Evolutionary conservation across 1,140 invertebrate species (phyloP).

Genomic region (Geopemphigus sp.): DNA sequence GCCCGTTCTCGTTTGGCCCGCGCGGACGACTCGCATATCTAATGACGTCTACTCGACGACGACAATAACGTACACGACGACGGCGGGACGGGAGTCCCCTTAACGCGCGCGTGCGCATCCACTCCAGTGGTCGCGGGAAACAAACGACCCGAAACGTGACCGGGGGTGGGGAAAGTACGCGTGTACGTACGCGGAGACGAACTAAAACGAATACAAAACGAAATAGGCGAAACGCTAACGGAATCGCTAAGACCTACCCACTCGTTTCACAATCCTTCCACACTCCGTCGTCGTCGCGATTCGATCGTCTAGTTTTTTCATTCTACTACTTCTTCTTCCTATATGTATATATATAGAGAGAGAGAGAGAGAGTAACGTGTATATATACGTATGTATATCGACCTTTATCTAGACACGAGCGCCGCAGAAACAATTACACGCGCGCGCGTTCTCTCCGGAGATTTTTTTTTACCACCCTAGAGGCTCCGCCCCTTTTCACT

Average conservation of each 20-base stretch:
- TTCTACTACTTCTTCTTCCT: not conserved
- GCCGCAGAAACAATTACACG: conserved; percentile 27
- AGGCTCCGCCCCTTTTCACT: no score
- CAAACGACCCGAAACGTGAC: conserved; percentile 5
- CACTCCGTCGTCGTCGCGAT: no score
- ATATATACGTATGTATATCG: not conserved
- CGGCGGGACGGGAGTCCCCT: not conserved
- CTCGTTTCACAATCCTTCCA: no score
- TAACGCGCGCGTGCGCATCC: not conserved
- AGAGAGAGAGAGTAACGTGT: no score
- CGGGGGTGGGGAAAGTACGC: not conserved
- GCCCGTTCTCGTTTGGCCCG: not conserved
- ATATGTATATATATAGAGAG: no score
- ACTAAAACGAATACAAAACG: not conserved
- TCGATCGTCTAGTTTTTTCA: not conserved
- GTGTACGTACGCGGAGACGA: not conserved
- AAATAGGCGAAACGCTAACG: conserved; percentile 32
- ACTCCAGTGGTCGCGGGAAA: not conserved
- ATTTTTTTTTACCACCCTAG: not conserved
- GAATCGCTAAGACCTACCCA: not conserved
- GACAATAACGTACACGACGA: not conserved
- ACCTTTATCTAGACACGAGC: conserved; percentile 8
- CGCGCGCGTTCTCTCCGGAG: not conserved
- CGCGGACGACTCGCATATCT: not conserved
- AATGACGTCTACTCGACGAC: not conserved